A percentile compares a stretch with the other conserved stretches of the same genome.
These are phyloP conservation scores for Ciconia stormi DNA, from an alignment of 2,113 vertebrate genomes.

Conservation along the genomic window DNA sequence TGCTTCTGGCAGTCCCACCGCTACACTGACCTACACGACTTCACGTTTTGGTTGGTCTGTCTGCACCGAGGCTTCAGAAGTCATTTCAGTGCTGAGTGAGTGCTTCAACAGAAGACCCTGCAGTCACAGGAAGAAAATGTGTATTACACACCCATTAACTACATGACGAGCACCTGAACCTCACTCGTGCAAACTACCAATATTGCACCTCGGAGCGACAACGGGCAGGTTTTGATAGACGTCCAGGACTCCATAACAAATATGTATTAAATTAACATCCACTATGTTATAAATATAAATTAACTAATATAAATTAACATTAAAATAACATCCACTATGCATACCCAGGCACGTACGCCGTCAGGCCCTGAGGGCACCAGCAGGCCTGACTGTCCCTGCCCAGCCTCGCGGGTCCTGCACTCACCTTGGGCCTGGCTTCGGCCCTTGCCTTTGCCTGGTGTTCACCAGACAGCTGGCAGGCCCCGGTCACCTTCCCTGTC, in stretches of 20 bases:
- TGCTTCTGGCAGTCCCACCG: background rate
- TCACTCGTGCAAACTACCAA: background rate
- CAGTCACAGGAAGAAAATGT: background rate
- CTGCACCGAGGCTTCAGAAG: background rate
- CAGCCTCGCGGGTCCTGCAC: accelerated
- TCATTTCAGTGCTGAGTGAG: background rate
- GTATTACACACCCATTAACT: accelerated
- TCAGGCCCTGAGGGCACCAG: background rate
- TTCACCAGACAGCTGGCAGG: background rate
- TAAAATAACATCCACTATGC: background rate
- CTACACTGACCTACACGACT: background rate
- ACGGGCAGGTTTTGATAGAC: background rate
- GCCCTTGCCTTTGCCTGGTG: background rate
- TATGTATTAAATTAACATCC: background rate
- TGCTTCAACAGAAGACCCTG: background rate
- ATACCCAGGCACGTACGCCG: background rate
- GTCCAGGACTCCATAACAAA: background rate
- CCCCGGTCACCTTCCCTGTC: too few species aligned
- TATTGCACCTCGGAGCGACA: background rate
- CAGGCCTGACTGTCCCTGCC: background rate
- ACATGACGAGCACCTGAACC: too few species aligned
- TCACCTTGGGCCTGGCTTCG: background rate
- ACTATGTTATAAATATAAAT: too few species aligned
- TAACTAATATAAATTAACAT: too few species aligned
- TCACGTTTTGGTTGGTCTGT: background rate